These are phyloP conservation scores for Caenorhabditis doughertyi DNA, from an alignment of 2,888 invertebrate species.

Conservation along the genomic window DNA sequence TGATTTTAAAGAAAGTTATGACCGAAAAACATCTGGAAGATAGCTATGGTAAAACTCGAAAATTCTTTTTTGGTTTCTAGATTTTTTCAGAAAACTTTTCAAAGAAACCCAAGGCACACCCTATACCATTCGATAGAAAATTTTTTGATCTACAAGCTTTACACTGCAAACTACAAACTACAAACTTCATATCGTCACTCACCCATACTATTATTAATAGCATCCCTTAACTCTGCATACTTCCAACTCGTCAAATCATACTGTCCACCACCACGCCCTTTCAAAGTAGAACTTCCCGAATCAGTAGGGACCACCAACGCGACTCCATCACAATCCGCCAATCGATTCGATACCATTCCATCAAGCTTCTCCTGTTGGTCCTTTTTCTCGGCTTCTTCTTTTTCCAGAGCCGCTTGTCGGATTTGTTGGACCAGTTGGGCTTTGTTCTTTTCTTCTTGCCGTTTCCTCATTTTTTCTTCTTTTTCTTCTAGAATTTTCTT, in stretches of 20 bases:
- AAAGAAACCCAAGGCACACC: no score
- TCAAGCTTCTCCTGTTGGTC: slow-evolving; percentile 94
- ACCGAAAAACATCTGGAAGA: no score
- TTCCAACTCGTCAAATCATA: slow-evolving; percentile 97
- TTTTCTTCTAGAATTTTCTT: slow-evolving; percentile 85
- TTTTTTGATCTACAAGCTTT: no score
- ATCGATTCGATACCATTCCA: slow-evolving; percentile 92
- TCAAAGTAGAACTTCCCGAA: slow-evolving; percentile 19
- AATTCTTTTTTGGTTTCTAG: no score
- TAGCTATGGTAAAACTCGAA: no score
- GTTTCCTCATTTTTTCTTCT: slow-evolving; percentile 85
- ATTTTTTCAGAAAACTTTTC: no score
- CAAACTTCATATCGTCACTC: not conserved
- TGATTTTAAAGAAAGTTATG: no score
- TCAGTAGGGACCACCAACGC: slow-evolving; percentile 19
- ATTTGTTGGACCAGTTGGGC: slow-evolving; percentile 87
- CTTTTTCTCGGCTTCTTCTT: slow-evolving; percentile 41
- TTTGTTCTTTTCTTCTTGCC: slow-evolving; percentile 91
- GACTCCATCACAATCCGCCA: slow-evolving; percentile 85
- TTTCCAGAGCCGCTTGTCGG: slow-evolving; percentile 83
- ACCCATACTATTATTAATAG: slow-evolving; percentile 96
- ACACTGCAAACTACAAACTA: no score
- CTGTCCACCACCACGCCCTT: slow-evolving; percentile 84
- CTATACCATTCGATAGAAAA: no score
- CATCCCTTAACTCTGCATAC: slow-evolving; percentile 96